Conservation (phyloP, 2,888 invertebrate species). For the Ichneumon xanthorius region DNA sequence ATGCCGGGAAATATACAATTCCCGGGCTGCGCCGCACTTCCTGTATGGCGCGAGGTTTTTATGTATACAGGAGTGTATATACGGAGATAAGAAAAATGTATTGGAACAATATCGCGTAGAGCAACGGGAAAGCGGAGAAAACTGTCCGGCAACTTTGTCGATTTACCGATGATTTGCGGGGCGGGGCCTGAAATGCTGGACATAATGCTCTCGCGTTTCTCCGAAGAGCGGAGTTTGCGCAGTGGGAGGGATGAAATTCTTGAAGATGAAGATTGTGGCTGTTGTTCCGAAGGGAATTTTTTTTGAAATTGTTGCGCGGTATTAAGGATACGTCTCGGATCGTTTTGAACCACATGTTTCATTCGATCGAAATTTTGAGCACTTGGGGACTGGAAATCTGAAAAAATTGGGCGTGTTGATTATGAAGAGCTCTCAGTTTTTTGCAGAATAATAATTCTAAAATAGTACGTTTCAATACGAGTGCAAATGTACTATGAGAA, state of each 20-base stretch:
- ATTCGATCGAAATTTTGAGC: no score
- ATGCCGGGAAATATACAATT: conserved; percentile 39
- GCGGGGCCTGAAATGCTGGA: not conserved
- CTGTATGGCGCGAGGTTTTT: not conserved
- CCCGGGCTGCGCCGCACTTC: not conserved
- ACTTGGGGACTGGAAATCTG: no score
- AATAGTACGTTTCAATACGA: no score
- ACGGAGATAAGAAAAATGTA: conserved; percentile 43
- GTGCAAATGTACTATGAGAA: no score
- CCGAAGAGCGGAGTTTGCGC: conserved; percentile 14
- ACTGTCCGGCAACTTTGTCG: conserved; percentile 46
- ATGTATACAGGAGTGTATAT: not conserved
- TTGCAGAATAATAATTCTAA: no score
- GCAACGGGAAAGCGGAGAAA: conserved; percentile 11
- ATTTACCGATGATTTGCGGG: conserved; percentile 51
- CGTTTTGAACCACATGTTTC: no score
- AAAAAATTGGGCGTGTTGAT: no score
- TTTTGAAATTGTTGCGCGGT: no score
- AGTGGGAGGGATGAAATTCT: conserved; percentile 11
- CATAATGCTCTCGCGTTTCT: conserved; percentile 6
- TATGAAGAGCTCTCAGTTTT: no score
- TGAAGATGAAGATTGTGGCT: conserved; percentile 5
- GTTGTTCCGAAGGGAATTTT: not conserved
- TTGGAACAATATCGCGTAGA: conserved; percentile 48
- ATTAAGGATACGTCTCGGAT: not conserved